Evolutionary conservation across 2,113 vertebrate species (phyloP).

Genomic region (Chrysemys picta): DNA sequence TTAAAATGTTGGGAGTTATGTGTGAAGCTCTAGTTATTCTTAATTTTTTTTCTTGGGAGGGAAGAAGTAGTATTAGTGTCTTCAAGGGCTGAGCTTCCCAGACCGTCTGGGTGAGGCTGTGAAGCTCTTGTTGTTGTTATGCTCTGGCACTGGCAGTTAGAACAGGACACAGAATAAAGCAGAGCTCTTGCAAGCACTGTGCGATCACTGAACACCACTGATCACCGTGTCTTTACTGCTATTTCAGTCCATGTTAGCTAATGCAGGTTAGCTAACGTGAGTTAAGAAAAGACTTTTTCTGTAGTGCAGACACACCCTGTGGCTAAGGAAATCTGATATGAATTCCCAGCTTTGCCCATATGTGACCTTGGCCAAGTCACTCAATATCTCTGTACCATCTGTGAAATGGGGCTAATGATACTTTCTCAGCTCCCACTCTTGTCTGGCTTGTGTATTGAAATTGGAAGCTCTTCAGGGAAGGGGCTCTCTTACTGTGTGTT

Average conservation of each 20-base stretch:
- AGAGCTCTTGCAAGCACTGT: background rate
- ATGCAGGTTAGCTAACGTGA: background rate
- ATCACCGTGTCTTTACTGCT: background rate
- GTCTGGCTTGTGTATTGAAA: background rate
- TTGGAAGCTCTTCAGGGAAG: background rate
- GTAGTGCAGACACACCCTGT: background rate
- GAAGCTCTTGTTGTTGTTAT: background rate
- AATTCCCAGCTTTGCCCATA: accelerated
- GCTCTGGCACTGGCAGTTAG: too few relatives aligned
- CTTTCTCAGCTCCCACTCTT: background rate
- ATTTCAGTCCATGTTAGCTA: background rate
- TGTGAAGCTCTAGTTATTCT: too few relatives aligned
- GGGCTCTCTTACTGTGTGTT: background rate
- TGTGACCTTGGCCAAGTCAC: background rate
- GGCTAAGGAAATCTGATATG: background rate
- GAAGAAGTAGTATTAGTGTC: background rate
- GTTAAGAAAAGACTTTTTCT: background rate
- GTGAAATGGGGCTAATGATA: background rate
- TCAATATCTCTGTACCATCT: background rate
- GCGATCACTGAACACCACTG: background rate
- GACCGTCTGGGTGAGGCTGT: background rate
- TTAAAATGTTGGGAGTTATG: too few relatives aligned
- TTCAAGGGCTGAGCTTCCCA: background rate
- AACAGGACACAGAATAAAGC: background rate
- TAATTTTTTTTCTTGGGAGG: too few relatives aligned